phyloP scores from a whole-genome alignment of 2,888 invertebrate species.

The Drosophila mayaguana region DNA sequence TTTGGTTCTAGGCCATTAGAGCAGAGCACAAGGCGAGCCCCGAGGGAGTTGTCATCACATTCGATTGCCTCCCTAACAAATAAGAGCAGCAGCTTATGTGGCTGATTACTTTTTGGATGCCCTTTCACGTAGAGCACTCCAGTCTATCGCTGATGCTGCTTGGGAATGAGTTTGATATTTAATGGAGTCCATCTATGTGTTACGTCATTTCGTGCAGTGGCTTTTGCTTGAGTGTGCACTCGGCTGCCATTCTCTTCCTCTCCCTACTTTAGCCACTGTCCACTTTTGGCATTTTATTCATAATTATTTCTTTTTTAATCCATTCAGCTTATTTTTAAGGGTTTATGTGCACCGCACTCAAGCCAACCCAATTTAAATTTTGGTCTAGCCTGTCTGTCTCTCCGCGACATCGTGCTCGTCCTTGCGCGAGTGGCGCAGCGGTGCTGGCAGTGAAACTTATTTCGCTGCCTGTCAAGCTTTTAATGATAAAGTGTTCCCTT shows the following conservation, averaged over 20 bases:
- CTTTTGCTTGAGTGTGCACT: neutral
- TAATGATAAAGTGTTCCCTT: slow-evolving; percentile 78
- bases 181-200: no score
- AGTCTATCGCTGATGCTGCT: no score
- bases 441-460: slow-evolving; percentile 60
- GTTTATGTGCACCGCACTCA: slow-evolving; percentile 13
- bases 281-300: slow-evolving; percentile 25
- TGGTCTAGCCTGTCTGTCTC: slow-evolving; percentile 2
- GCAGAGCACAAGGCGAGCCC: neutral
- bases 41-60: neutral
- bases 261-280: no score
- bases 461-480: slow-evolving; percentile 68
- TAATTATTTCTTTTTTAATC: slow-evolving; percentile 28
- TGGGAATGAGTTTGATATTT: neutral
- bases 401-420: slow-evolving; percentile 25
- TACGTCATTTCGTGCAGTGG: no score
- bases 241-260: neutral
- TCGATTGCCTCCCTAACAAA: neutral
- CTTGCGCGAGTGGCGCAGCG: slow-evolving; percentile 40
- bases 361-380: slow-evolving; percentile 24
- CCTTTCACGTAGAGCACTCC: neutral
- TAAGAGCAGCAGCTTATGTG: neutral
- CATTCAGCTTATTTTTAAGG: slow-evolving; percentile 44
- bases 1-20: neutral
- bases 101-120: neutral